phyloP scores from a whole-genome alignment of 2,888 invertebrate genomes.

The Smittia sp. region DNA sequence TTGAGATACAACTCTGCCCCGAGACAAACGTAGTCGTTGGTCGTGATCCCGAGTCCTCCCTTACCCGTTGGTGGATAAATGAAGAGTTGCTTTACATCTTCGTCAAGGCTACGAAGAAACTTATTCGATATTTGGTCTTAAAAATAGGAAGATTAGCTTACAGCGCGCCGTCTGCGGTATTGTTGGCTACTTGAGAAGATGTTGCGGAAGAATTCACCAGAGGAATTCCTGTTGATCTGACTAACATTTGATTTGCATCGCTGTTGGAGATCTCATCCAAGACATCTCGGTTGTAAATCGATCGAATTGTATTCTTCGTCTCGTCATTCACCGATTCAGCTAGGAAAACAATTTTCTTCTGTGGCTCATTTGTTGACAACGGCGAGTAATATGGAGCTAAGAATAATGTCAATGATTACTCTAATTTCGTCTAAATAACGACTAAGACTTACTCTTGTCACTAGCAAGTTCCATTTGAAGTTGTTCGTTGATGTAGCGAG shows the following conservation, averaged over 20 bases:
- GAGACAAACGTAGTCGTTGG: conserved; percentile 89
- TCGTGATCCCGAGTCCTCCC: conserved; percentile 85
- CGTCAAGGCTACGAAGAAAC: not conserved
- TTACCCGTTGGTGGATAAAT: conserved; percentile 75
- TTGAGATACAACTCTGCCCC: conserved; percentile 93
- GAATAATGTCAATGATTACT: conserved; percentile 42
- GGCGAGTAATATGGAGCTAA: conserved; percentile 62
- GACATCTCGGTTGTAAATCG: conserved; percentile 59
- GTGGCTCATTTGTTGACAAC: conserved; percentile 63
- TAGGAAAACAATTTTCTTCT: conserved; percentile 72
- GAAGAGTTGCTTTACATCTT: conserved; percentile 56
- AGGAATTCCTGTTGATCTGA: conserved; percentile 58
- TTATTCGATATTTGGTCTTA: too few relatives aligned
- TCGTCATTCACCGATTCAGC: conserved; percentile 69
- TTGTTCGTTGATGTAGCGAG: conserved; percentile 64
- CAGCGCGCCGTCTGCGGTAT: not conserved
- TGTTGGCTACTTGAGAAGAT: not conserved
- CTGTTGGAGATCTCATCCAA: conserved; percentile 69
- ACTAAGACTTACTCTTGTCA: conserved; percentile 49
- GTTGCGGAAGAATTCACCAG: conserved; percentile 10
- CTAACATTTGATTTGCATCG: conserved; percentile 79
- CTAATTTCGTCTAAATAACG: conserved; percentile 42
- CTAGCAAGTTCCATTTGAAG: conserved; percentile 63
- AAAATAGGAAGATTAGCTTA: conserved; percentile 39
- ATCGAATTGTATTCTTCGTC: conserved; percentile 62